Percentiles rank a stretch among this genome's conserved stretches.
Evolutionary conservation across 2,888 invertebrate species (phyloP).

Genomic region (Diarsia dahlii): DNA sequence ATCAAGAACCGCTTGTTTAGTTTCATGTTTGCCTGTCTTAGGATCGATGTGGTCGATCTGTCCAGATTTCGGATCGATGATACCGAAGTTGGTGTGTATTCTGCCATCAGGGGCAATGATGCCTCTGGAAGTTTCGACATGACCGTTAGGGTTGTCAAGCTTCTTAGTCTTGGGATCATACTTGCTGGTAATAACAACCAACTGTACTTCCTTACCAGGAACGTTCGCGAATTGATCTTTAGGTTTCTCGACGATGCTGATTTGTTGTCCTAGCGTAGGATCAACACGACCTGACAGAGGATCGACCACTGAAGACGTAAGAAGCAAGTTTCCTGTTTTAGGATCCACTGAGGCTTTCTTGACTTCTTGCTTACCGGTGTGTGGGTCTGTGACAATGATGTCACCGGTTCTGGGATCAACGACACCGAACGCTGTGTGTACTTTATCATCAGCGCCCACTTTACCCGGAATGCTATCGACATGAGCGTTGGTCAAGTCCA

Average conservation of each 20-base stretch:
- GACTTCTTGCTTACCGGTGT: constrained; percentile 91
- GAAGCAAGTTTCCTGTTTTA: constrained; percentile 90
- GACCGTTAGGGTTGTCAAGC: constrained; percentile 89
- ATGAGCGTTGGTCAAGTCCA: constrained; percentile 85
- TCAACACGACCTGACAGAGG: constrained; percentile 89
- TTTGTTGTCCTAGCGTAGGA: constrained; percentile 88
- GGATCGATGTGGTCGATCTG: constrained; percentile 88
- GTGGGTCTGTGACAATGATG: constrained; percentile 89
- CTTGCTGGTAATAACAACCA: constrained; percentile 88
- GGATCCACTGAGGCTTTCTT: constrained; percentile 92
- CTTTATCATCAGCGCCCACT: constrained; percentile 83
- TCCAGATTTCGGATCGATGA: constrained; percentile 90
- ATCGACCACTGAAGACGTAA: constrained; percentile 88
- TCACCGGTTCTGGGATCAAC: constrained; percentile 90
- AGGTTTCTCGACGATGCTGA: constrained; percentile 78
- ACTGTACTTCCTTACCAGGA: constrained; percentile 84
- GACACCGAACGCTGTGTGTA: constrained; percentile 89
- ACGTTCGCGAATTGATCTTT: constrained; percentile 77
- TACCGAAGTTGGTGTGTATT: constrained; percentile 88
- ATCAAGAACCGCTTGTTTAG: constrained; percentile 89
- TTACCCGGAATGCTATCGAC: constrained; percentile 80
- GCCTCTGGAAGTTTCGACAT: constrained; percentile 86
- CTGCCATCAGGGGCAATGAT: constrained; percentile 81
- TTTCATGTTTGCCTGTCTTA: constrained; percentile 89
- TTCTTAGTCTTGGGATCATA: constrained; percentile 89